Evolutionary conservation across 2,797 vertebrate species (phyloP).

Genomic region (Tragopan temminckii): DNA sequence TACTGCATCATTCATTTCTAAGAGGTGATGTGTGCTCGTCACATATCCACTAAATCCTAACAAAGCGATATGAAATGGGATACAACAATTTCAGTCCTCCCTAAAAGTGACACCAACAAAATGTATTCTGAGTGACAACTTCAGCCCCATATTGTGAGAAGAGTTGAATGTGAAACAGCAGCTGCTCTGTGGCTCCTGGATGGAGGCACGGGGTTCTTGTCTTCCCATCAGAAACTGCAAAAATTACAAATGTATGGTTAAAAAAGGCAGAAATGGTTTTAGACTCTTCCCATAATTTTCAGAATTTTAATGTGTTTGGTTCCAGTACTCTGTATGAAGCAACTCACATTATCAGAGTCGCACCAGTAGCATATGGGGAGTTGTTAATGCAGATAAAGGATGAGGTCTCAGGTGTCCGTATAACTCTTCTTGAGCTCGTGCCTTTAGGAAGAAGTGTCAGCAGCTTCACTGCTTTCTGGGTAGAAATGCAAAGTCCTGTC

Average conservation of each 20-base stretch:
- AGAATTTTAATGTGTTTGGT: background rate
- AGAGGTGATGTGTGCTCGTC: background rate
- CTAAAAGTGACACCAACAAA: no score
- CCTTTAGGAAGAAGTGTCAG: constrained; percentile 4
- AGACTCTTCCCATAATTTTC: background rate
- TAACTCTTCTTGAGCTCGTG: background rate
- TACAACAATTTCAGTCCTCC: background rate
- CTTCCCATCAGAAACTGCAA: background rate
- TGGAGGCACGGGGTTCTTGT: background rate
- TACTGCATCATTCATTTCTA: background rate
- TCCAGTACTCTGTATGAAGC: background rate
- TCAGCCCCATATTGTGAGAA: background rate
- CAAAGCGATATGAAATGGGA: background rate
- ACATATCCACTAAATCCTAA: background rate
- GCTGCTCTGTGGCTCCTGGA: background rate
- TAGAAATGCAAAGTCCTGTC: background rate
- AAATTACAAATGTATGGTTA: background rate
- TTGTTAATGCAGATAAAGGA: background rate
- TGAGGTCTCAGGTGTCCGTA: background rate
- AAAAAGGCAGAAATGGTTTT: background rate
- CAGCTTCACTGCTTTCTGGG: background rate
- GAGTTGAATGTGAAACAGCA: background rate
- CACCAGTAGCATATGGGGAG: background rate
- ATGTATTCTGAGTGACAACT: fast-evolving
- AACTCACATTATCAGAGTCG: background rate